Conservation (phyloP, 2,888 invertebrate genomes). For the Camptogramma bilineatum region DNA sequence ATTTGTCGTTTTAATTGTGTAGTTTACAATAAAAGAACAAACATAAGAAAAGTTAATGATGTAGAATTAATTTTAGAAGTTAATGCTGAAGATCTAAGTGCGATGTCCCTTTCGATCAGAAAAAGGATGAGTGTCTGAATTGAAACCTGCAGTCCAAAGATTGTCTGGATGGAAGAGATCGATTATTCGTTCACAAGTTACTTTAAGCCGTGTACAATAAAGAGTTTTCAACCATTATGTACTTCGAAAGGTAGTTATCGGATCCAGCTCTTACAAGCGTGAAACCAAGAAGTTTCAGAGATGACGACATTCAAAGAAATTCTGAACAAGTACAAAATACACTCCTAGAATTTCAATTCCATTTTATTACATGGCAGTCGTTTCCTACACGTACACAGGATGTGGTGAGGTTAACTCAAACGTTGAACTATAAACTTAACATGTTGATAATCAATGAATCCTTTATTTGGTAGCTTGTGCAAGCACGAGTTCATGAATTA, state of each 20-base stretch:
- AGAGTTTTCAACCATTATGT: too few relatives aligned
- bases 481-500: background rate
- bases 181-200: too few relatives aligned
- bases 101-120: too few relatives aligned
- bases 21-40: too few relatives aligned
- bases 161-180: too few relatives aligned
- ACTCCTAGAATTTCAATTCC: slow-evolving; percentile 5
- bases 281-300: background rate
- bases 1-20: too few relatives aligned
- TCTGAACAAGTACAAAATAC: slow-evolving; percentile 8
- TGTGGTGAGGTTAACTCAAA: slow-evolving; percentile 17
- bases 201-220: too few relatives aligned
- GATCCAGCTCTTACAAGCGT: background rate
- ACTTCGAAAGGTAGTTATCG: background rate
- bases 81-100: too few relatives aligned
- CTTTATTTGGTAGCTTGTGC: slow-evolving; percentile 15
- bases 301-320: background rate
- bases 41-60: too few relatives aligned
- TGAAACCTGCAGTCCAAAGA: too few relatives aligned
- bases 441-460: slow-evolving; percentile 11
- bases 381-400: slow-evolving; percentile 30
- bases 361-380: slow-evolving; percentile 20
- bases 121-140: too few relatives aligned
- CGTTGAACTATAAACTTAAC: slow-evolving; percentile 17
- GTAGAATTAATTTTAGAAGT: too few relatives aligned